These are phyloP conservation scores for Acanthurus tractus DNA, from an alignment of 2,797 vertebrate genomes.

Conservation along the genomic window DNA sequence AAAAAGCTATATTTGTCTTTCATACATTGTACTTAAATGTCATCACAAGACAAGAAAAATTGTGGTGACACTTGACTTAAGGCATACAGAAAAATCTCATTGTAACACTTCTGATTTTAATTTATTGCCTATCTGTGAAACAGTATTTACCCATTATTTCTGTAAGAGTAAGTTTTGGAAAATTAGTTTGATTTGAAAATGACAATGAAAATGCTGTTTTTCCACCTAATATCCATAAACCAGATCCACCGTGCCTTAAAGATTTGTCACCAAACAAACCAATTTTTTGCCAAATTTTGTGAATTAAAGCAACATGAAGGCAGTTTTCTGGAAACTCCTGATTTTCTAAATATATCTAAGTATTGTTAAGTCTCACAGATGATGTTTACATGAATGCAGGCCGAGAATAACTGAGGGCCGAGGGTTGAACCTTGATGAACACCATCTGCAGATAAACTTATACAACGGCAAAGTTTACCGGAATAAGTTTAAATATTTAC, in stretches of 20 bases:
- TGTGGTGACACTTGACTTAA: conserved; percentile 52
- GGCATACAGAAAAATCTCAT: conserved; percentile 25
- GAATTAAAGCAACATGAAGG: too few species aligned
- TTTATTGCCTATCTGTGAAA: too few species aligned
- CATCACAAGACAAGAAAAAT: background rate
- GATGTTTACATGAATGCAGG: background rate
- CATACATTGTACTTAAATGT: conserved; percentile 41
- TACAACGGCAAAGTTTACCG: too few species aligned
- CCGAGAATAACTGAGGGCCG: background rate
- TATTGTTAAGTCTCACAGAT: too few species aligned
- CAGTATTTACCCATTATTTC: too few species aligned
- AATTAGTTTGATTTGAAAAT: background rate
- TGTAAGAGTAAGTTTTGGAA: background rate
- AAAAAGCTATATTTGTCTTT: conserved; percentile 26
- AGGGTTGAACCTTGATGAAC: conserved; percentile 1
- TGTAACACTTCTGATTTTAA: background rate
- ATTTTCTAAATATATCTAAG: too few species aligned
- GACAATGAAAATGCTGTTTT: background rate
- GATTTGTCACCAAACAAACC: background rate
- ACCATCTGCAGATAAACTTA: background rate
- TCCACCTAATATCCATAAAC: background rate
- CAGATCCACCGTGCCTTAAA: conserved; percentile 15
- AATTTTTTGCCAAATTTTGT: background rate
- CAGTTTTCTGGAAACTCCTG: too few species aligned
- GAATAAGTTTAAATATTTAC: too few species aligned